Evolutionary conservation across 2,113 vertebrate genomes (phyloP), one percentile per base, ranked within the genome.

Genomic region (Murina feae): DNA sequence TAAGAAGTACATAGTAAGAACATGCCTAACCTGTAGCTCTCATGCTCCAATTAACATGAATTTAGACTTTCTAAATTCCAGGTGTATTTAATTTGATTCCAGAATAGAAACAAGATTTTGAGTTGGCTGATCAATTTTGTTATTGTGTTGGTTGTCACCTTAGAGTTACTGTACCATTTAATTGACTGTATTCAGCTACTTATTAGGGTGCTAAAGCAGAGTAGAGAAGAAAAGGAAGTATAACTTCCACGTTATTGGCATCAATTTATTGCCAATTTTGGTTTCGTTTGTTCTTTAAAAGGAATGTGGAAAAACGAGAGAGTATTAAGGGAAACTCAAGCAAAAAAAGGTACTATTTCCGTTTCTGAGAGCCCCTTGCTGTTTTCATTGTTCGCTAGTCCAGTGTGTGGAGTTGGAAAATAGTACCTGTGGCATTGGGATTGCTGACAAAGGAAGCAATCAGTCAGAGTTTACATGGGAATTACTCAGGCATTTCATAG

Each of bases 81-180:
- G 68, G n/a, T 79, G 5, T 35, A 55, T 88, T 95, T 94, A 69
- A 83, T 94, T 92, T 94, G 86, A 78, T 91, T 95, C 68, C 13
- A 51, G 72, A 35, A 58, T 82, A 82, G 79, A 86, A 94, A 71
- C 35, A 63, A 53, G 17, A 32, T 79, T 91, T 63, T 91, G 47
- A 75, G 4, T 51, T 82, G 32, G 12, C 82, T 47, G 20, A 58
- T 91, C 58, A 66, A 39, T 90, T 92, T 69, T 92, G 79, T 51
- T 79, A 37, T 80, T 39, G 39, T 96, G 49, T 80, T 72, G 11
- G 11, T 74, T 81, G 72, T 91, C 83, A 58, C 35, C 9, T 68
- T 86, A 66, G 10, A 83, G 68, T 93, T 80, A 44, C 17, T 28
- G 6, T 55, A 16, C 25, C 32, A 55, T 75, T 91, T 86, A 85